Base-by-base conservation (phyloP, 2,888 invertebrate genomes). In the Drosophila infuscata region DNA sequence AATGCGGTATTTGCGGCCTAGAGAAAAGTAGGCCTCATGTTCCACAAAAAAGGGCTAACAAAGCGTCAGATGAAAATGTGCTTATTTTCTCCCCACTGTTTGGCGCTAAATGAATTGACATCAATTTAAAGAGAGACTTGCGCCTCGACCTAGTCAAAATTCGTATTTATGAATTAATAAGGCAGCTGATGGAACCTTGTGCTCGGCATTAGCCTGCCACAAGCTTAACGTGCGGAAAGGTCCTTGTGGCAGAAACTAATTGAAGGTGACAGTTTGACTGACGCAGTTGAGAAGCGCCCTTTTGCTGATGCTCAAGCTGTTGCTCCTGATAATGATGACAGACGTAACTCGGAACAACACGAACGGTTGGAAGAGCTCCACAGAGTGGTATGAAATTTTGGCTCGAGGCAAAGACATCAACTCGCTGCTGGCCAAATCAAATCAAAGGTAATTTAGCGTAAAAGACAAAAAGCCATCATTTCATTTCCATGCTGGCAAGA, bases 391-490 rank as follows among this genome's bases (percentile, higher is more conserved):
- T 32, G 17, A 63, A 33, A 35, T 12, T n/a, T 11, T 15, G 9
- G 9, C 6, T 29, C 20, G 56, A 30, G 61, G 57, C 59, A 67
- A 81, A 74, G 70, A 75, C 77, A 71, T 79, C 78, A 83, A 66
- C 57, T 59, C 63, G 25, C 49, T 46, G 56, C 72, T 49, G 69
- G 46, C 65, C 43, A 90, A 90, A 90, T 90, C 85, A 90, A 87
- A 90, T 89, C 88, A 87, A 25, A 80, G 89, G 85, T 90, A 88
- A 88, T 88, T 88, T 90, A 80, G 80, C 82, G 90, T 89, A 74
- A 90, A 84, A 89, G 89, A 89, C 89, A 82, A 89, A 90, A 83
- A 79, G 84, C 74, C 87, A 90, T 82, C 82, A 84, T 81, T 90
- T 79, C 76, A 76, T 86, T 90, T 83, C 56, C 63, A 62, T 67